phyloP scores from a whole-genome alignment of 2,113 vertebrate species.

The Silurus glanis region DNA sequence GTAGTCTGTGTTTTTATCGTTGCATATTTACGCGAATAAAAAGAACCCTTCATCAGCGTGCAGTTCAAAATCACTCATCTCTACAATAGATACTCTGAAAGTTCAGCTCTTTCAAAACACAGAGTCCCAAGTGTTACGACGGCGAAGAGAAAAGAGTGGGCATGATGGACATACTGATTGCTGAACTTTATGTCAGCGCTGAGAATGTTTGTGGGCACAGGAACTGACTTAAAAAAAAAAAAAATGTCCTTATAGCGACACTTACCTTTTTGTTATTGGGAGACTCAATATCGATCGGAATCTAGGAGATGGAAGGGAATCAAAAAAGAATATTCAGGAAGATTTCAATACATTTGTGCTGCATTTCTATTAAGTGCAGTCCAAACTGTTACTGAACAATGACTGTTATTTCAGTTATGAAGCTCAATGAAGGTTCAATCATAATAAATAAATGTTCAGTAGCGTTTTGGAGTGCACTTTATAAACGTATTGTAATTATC shows the following conservation, averaged over 20 bases:
- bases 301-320: slow-evolving; percentile 13
- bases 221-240: neutral
- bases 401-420: too few relatives aligned
- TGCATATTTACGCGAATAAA: neutral
- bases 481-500: neutral
- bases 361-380: neutral
- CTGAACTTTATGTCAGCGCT: neutral
- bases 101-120: neutral
- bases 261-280: slow-evolving; percentile 14
- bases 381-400: neutral
- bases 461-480: neutral
- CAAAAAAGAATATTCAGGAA: slow-evolving; percentile 10
- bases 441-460: neutral
- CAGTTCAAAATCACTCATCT: neutral
- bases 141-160: neutral
- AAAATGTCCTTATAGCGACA: neutral
- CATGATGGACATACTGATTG: slow-evolving; percentile 5
- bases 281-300: neutral
- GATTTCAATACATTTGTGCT: neutral
- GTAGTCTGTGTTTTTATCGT: neutral
- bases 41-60: neutral
- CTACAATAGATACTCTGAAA: neutral
- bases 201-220: neutral
- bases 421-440: neutral
- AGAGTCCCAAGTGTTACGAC: neutral